These are phyloP conservation scores for Acomys russatus DNA, from an alignment of 2,797 vertebrate genomes.

Conservation along the genomic window DNA sequence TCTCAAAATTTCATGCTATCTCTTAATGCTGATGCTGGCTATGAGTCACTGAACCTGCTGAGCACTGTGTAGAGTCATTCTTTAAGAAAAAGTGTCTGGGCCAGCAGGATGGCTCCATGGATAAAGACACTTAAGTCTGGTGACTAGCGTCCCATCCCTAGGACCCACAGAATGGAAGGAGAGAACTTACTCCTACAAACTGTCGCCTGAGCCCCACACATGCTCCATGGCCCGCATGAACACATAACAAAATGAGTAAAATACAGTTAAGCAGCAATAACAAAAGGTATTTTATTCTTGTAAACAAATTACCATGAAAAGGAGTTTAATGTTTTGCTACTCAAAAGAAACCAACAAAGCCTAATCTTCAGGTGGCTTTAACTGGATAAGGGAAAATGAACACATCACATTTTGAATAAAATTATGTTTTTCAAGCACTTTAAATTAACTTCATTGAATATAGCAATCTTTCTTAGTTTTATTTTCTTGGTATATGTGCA, in stretches of 20 bases:
- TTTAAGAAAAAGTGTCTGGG: background rate
- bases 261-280: background rate
- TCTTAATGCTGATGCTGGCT: background rate
- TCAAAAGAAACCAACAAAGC: background rate
- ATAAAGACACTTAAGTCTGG: background rate
- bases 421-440: conserved; percentile 60
- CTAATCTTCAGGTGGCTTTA: conserved; percentile 9
- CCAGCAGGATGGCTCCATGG: background rate
- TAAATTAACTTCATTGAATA: conserved; percentile 34
- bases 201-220: background rate
- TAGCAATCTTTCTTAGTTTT: conserved; percentile 21
- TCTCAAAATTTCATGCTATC: background rate
- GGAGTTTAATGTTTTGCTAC: background rate
- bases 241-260: background rate
- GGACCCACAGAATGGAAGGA: background rate
- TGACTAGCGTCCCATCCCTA: too few relatives aligned
- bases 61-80: background rate
- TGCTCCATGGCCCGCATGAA: too few relatives aligned
- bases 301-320: conserved; percentile 22
- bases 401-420: conserved; percentile 41
- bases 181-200: background rate
- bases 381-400: background rate
- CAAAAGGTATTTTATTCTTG: background rate
- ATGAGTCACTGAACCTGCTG: background rate
- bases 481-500: background rate